Conservation (phyloP, 2,888 invertebrate species). For the Crossocerus cetratus region DNA sequence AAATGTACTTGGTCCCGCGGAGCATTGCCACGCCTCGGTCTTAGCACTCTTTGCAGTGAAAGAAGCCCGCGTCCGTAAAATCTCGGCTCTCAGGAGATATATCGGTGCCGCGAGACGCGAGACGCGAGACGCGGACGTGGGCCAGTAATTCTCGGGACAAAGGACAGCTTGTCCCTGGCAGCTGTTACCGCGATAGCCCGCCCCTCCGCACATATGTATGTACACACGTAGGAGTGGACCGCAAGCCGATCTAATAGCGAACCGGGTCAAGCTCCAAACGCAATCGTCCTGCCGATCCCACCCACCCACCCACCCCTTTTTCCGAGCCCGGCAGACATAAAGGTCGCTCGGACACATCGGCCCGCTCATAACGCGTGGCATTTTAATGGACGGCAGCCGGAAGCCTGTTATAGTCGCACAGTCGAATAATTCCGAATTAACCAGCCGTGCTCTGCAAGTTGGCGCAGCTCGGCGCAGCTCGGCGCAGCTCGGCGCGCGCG, state of each 20-base stretch:
- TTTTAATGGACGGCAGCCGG: too few species aligned
- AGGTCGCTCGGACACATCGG: conserved; percentile 11
- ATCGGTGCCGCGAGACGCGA: conserved; percentile 15
- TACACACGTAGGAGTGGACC: too few species aligned
- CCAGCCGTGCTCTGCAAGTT: too few species aligned
- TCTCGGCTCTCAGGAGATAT: conserved; percentile 21
- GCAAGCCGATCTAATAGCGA: too few species aligned
- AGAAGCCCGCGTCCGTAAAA: conserved; percentile 39
- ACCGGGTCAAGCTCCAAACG: too few species aligned
- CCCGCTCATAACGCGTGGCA: too few species aligned
- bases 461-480: too few species aligned
- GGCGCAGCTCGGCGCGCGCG: too few species aligned
- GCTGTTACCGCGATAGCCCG: conserved; percentile 18
- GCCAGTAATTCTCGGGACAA: conserved; percentile 30
- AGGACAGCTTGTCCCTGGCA: conserved; percentile 22
- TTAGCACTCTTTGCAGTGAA: conserved; percentile 19
- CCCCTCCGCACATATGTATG: neutral
- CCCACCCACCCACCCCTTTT: neutral
- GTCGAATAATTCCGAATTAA: too few species aligned
- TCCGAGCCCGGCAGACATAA: too few species aligned
- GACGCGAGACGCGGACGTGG: neutral
- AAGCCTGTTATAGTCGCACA: too few species aligned
- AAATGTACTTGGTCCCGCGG: conserved; percentile 21
- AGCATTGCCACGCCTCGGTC: conserved; percentile 6
- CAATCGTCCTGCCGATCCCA: too few species aligned